Evolutionary conservation across 2,888 invertebrate genomes (phyloP), one percentile per base, ranked within the genome.

Genomic region (Harpagoxenus sublaevis): DNA sequence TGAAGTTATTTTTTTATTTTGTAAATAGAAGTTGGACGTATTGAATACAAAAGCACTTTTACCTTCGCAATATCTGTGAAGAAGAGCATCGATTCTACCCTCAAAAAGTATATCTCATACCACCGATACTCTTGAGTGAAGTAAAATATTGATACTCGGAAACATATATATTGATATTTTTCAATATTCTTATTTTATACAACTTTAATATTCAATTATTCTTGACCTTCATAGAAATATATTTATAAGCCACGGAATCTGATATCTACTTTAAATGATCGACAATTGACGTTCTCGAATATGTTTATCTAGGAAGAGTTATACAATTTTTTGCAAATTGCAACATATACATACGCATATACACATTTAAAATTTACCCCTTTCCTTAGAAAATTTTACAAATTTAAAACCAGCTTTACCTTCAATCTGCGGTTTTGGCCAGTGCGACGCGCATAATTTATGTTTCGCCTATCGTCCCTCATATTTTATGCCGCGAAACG

Each of bases 401-500:
- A 55, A 55, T 68, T 42, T 10, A 60, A 71, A 60, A 60, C 1
- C 31, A 18, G 18, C 6, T 48, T 48, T 18, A 60, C 51, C 35
- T 62, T 71, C 66, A 42, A 78, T 8, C 45, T 53, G 39, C 42
- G 3, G 53, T 39, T 35, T 65, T 53, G 18, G 39, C 53, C 51
- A 51, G 51, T 63, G 42, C 53, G 39, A 77, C 48, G 60, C 28
- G 39, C 48, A 60, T 81, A 83, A 77, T 53, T 73, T 45, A 68
- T 66, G 15, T 45, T 35, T 48, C n/a, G n/a, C 60, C 65, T 65
- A 78, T 81, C 81, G 65, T 66, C 68, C 62, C 75, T 81, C 60
- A 68, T 74, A 74, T 86, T 83, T 86, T 45, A 71, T 45, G 35
- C 35, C 60, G 51, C 15, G 35, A 18, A 62, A 60, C 39, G n/a